A percentile compares a stretch with the other conserved stretches of the same genome.
Evolutionary conservation across 2,113 vertebrate genomes (phyloP).

Genomic region (Candoia aspera): DNA sequence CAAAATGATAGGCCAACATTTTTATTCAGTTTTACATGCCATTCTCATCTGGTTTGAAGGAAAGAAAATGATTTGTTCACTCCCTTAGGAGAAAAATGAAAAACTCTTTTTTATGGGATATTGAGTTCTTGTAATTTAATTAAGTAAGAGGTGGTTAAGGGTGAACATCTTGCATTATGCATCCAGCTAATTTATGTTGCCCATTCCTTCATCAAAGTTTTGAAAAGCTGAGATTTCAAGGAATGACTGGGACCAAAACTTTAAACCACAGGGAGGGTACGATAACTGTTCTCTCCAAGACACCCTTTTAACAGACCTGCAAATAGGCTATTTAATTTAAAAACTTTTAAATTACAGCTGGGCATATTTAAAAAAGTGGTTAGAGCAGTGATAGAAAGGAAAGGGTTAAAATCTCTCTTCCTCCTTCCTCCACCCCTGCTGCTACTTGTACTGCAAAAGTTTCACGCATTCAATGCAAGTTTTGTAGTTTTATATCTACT

Average conservation of each 20-base stretch:
- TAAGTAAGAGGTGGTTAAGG: not conserved
- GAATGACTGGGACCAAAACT: no score
- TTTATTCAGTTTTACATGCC: not conserved
- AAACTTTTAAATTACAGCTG: no score
- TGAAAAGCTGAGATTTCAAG: constrained; percentile 11
- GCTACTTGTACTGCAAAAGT: not conserved
- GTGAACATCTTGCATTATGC: not conserved
- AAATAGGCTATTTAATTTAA: not conserved
- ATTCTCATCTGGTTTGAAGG: not conserved
- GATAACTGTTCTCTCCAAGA: not conserved
- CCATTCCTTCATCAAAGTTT: not conserved
- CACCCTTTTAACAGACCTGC: not conserved
- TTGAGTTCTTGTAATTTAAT: not conserved
- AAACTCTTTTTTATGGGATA: not conserved
- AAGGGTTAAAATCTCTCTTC: not conserved
- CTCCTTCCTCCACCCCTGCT: not conserved
- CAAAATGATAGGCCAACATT: not conserved
- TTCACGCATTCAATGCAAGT: not conserved
- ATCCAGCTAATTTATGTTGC: not conserved
- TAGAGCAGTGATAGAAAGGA: not conserved
- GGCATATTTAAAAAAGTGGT: not conserved
- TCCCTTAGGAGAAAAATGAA: not conserved
- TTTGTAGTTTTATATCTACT: not conserved
- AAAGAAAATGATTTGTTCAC: not conserved
- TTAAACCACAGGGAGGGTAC: not conserved